Percentiles rank a stretch among this genome's conserved stretches.
These are phyloP conservation scores for Pararge aegeria DNA, from an alignment of 1,140 invertebrate genomes.

Conservation along the genomic window DNA sequence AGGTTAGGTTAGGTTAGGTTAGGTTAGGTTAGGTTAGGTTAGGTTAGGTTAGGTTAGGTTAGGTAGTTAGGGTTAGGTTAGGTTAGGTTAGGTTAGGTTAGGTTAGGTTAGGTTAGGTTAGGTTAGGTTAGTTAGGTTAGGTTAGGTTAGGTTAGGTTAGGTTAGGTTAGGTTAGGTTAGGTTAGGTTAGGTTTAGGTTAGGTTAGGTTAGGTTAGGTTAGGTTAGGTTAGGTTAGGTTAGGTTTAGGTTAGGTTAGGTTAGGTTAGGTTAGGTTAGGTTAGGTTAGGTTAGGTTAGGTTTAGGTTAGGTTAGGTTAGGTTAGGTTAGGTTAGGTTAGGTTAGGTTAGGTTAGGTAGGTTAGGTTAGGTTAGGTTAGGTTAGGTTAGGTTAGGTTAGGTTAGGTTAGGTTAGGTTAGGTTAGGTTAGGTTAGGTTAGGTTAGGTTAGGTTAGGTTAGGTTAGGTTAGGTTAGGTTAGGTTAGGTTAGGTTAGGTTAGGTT, in stretches of 20 bases:
- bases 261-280: slow-evolving; percentile 4
- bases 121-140: slow-evolving; percentile 39
- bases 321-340: slow-evolving; percentile 14
- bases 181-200: no score
- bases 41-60: slow-evolving; percentile 32
- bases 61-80: slow-evolving; percentile 43
- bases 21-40: slow-evolving; percentile 16
- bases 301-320: slow-evolving; percentile 15
- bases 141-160: slow-evolving; percentile 10
- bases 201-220: no score
- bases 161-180: slow-evolving; percentile 38
- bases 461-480: slow-evolving; percentile 1
- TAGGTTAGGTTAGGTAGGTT: slow-evolving; percentile 12
- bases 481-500: slow-evolving; percentile 9
- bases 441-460: not conserved
- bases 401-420: slow-evolving; percentile 11
- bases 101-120: slow-evolving; percentile 37
- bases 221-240: slow-evolving; percentile 13
- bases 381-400: slow-evolving; percentile 11
- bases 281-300: slow-evolving; percentile 14
- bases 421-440: slow-evolving; percentile 8
- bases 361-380: no score
- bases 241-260: no score
- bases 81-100: slow-evolving; percentile 37
- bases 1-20: slow-evolving; percentile 26